Evolutionary conservation across 2,113 vertebrate species (phyloP), one percentile per base, ranked within the genome.

Genomic region (Crypturellus undulatus): DNA sequence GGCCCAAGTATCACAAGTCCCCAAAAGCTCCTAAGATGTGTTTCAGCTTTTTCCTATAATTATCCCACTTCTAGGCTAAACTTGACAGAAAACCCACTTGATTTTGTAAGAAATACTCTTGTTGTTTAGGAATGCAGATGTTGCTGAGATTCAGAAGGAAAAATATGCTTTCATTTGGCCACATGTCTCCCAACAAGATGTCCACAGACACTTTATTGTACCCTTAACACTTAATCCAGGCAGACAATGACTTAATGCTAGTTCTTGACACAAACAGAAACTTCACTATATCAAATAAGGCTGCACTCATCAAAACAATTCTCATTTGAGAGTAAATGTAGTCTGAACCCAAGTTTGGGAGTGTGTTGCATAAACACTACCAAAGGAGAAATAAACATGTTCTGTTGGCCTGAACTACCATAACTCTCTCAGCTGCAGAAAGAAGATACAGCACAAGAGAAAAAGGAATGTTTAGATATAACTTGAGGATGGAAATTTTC

Each of bases 341-440:
- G 87, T 58, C 72, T 88, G 79, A 96, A 77, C 93, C 63, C 45
- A 63, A 73, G 69, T 82, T 87, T 92, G 58, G 77, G 69, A 96
- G 62, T 42, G 86, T 92, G 71, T 76, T 71, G 91, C 87, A 89
- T 91, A 94, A 96, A 96, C 81, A 87, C n/a, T 78, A 94, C 64
- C 80, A 92, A 95, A 95, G 92, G 71, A 96, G 96, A 97, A 98
- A 96, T 94, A 98, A 97, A 97, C 89, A 96, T 36, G 12, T 68
- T 38, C 68, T 89, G 86, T 96, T 96, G 91, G 77, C 72, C 77
- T 77, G 62, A 93, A 96, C 97, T 94, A 94, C 87, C 92, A 85
- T 34, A 80, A 76, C 30, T 81, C 59, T 72, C 84, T 77, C 88
- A 84, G 78, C 92, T 84, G 91, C 96, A 96, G 91, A 96, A 96